Evolutionary conservation across 2,888 invertebrate species (phyloP), one percentile per base, ranked within the genome.

Genomic region (Colletes collaris): DNA sequence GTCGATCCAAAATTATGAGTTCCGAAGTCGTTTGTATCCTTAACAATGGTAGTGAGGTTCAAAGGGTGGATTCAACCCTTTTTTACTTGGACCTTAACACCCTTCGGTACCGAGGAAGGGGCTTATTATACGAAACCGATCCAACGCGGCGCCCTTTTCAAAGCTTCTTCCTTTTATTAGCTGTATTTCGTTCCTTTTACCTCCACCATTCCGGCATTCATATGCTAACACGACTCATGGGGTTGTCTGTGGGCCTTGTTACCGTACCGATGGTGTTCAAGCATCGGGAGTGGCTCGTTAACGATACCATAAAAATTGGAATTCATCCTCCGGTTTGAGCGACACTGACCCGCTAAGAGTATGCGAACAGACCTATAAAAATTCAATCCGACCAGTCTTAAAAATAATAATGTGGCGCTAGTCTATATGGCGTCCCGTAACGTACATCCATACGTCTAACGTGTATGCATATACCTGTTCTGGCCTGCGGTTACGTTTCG

Each of bases 371-470:
- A 86, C 90, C 89, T 90, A 89, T 91, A 91, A 91, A 91, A 91
- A 91, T 91, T 90, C 90, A 91, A 91, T 91, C 86, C 90, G 77
- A 82, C 87, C 87, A 87, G 88, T 86, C 89, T 90, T 89, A 89
- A 90, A 90, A 90, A 91, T 91, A 89, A 90, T 91, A 89, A 91
- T 83, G 87, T 87, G 89, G 85, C 87, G 88, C 88, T 86, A 78
- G 76, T 74, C 79, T 75, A 70, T 82, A 78, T 58, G 71, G 69
- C 76, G 76, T 78, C 79, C 80, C 79, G 71, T 86, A 86, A 85
- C 77, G 78, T 55, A 58, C 64, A 75, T 75, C 49, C 68, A 35
- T 64, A 76, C 60, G 72, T 58, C 66, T 79, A 16, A 70, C 84
- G 76, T 69, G 67, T 60, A 72, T 60, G 69, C 53, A 56, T 55